A percentile compares a stretch with the other conserved stretches of the same genome.
Conservation (phyloP, 2,797 vertebrate genomes). For the Sphaeramia orbicularis region DNA sequence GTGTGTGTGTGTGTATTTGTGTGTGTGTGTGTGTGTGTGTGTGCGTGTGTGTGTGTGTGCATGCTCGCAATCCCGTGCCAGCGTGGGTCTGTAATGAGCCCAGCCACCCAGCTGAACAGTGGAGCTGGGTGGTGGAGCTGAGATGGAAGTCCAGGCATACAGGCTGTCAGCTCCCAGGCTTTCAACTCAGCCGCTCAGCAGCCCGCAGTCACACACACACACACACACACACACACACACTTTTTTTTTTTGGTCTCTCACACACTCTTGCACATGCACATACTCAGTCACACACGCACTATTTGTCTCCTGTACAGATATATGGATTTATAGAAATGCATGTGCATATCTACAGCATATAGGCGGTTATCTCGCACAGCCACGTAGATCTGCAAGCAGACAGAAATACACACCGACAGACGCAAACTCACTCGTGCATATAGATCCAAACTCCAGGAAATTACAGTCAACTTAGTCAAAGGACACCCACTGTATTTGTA, state of each 20-base stretch:
- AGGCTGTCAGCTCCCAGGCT: constrained; percentile 82
- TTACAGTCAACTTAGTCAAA: constrained; percentile 19
- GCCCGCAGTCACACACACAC: constrained; percentile 40
- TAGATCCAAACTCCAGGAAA: not conserved
- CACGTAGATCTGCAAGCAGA: constrained; percentile 12
- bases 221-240: constrained; percentile 11
- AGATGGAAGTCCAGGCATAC: constrained; percentile 85
- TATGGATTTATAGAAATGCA: constrained; percentile 23
- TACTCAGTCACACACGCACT: constrained; percentile 26
- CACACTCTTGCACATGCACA: constrained; percentile 34
- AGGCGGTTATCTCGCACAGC: not conserved
- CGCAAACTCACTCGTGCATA: constrained; percentile 16
- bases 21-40: constrained; percentile 7
- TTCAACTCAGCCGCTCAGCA: constrained; percentile 80
- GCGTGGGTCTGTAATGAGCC: constrained; percentile 85
- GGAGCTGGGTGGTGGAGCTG: constrained; percentile 79
- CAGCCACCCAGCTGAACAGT: constrained; percentile 82
- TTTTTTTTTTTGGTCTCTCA: constrained; percentile 22
- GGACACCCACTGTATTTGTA: constrained; percentile 4
- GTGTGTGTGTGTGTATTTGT: not conserved
- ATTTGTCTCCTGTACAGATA: constrained; percentile 58
- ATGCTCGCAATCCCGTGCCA: constrained; percentile 43
- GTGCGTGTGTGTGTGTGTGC: constrained; percentile 27
- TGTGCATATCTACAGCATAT: constrained; percentile 27
- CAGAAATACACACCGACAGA: constrained; percentile 35